Base-by-base conservation (phyloP, 1,140 invertebrate species). In the Hylaeus volcanicus region DNA sequence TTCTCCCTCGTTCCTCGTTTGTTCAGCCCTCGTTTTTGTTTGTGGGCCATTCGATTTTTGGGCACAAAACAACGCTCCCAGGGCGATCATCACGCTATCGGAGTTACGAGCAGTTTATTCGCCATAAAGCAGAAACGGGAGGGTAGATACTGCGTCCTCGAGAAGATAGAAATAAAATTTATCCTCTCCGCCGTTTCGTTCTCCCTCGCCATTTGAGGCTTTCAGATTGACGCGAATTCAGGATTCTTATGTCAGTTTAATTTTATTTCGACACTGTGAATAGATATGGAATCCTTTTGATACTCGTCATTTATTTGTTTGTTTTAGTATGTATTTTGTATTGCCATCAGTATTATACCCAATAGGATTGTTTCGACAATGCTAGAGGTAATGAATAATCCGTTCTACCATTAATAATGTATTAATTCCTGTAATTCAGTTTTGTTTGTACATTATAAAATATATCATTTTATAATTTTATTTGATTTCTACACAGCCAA, bases 81-180 rank as follows among this genome's bases (percentile, higher is more conserved):
- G 77, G 65, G 26, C 77, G 74, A 81, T 83, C 82, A 84, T 85
- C 84, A 85, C 79, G 63, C 78, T 82, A 81, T 82, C 76, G 71
- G 58, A 84, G 74, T 84, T 84, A 86, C 79, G 82, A 86, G 8
- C 79, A 72, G 82, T 84, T 86, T 86, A 84, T 78, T 84, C 75
- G 69, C 74, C 71, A 75, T 84, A 79, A 84, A 86, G 74, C 14
- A 64, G 14, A 39, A 15, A 74, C 53, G 60, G 39, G 56, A 73
- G 53, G 6, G 58, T 9, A 56, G 48, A 53, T 69, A 26, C 15
- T 14, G 39, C 64, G 12, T 73, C 64, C 63, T 2, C n/a, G 15
- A 6, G 53, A 69, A 64, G 63, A 11, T 41, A 63, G 56, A 82
- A 79, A 74, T 82, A 79, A 79, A 74, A 37, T 8, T 68, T 51